Conservation (phyloP, 2,113 vertebrate genomes). For the Meles meles region DNA sequence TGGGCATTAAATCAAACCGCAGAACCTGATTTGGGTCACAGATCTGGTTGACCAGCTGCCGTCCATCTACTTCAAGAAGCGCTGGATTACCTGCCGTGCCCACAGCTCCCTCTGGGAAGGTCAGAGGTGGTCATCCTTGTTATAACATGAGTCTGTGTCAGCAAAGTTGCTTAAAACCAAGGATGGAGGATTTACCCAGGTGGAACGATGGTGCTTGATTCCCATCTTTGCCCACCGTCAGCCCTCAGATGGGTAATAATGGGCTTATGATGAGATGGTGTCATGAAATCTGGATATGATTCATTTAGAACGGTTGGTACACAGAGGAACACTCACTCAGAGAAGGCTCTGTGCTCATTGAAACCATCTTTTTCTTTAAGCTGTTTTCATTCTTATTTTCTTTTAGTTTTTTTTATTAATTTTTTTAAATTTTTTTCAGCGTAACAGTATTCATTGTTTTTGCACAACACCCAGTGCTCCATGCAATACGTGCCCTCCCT, state of each 20-base stretch:
- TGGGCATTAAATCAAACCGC: not conserved
- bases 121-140: not conserved
- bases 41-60: not conserved
- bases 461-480: too few relatives aligned
- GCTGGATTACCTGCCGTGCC: not conserved
- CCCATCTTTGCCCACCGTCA: not conserved
- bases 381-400: not conserved
- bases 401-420: not conserved
- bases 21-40: not conserved
- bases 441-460: too few relatives aligned
- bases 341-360: not conserved
- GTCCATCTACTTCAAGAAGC: not conserved
- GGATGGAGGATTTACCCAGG: not conserved
- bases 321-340: not conserved
- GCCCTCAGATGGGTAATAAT: fast-evolving
- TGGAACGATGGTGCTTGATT: not conserved
- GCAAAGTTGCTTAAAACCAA: not conserved
- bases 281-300: not conserved
- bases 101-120: not conserved
- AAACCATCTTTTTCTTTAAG: not conserved
- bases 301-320: not conserved
- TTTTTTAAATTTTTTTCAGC: too few relatives aligned
- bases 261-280: not conserved
- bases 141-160: too few relatives aligned
- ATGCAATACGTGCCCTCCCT: too few relatives aligned